Conservation (phyloP, 1,140 invertebrate genomes). For the Colletes latitarsis region DNA sequence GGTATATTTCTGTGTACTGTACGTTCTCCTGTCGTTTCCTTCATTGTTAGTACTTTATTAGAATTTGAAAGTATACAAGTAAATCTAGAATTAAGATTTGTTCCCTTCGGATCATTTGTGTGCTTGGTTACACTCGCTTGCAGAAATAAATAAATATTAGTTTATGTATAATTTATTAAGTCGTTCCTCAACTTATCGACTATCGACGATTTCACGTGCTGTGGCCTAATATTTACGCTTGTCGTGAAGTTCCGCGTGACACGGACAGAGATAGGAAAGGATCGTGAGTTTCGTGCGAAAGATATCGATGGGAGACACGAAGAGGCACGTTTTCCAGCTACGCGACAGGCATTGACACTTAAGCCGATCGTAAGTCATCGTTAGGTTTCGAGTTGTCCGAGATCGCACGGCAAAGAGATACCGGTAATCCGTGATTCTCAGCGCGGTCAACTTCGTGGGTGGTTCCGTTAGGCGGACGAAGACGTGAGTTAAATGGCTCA, state of each 20-base stretch:
- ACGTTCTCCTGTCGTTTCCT: too few relatives aligned
- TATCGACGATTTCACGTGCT: too few relatives aligned
- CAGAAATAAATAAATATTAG: too few relatives aligned
- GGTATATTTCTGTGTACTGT: too few relatives aligned
- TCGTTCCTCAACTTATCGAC: too few relatives aligned
- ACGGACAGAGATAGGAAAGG: background rate
- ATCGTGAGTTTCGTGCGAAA: background rate
- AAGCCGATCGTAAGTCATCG: constrained; percentile 59
- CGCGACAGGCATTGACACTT: constrained; percentile 43
- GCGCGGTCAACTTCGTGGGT: constrained; percentile 22
- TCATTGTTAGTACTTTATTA: too few relatives aligned
- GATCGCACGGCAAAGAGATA: background rate
- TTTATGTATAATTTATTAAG: too few relatives aligned
- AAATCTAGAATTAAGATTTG: too few relatives aligned
- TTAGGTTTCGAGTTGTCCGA: constrained; percentile 24
- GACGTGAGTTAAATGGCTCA: background rate
- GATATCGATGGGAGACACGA: constrained; percentile 35
- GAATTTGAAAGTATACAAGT: too few relatives aligned
- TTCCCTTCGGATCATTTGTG: too few relatives aligned
- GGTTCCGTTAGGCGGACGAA: constrained; percentile 7
- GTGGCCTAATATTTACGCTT: too few relatives aligned
- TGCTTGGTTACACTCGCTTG: too few relatives aligned
- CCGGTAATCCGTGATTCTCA: constrained; percentile 44
- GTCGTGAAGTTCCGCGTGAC: background rate
- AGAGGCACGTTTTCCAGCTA: constrained; percentile 40